Evolutionary conservation across 2,888 invertebrate species (phyloP).

Genomic region (Microctonus brassicae): DNA sequence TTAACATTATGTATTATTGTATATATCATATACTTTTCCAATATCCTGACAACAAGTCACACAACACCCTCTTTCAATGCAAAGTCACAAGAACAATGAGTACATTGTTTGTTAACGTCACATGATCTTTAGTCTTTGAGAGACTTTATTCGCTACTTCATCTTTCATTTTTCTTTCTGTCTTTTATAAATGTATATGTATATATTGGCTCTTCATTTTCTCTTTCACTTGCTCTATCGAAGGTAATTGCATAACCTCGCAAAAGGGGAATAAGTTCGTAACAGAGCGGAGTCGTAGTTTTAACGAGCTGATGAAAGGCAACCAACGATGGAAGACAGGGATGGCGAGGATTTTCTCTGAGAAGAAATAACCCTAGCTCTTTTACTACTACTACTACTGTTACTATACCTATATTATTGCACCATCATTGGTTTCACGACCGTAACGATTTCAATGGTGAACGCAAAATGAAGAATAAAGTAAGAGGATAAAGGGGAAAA

Average conservation of each 20-base stretch:
- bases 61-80: constrained; percentile 60
- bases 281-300: constrained; percentile 27
- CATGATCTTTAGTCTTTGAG: neutral
- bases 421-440: neutral
- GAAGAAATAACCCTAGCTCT: neutral
- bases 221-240: constrained; percentile 5
- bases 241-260: constrained; percentile 26
- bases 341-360: neutral
- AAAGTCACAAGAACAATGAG: constrained; percentile 47
- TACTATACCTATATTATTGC: neutral
- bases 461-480: neutral
- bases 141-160: neutral
- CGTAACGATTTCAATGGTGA: neutral
- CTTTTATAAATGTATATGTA: neutral
- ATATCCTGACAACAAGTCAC: constrained; percentile 60
- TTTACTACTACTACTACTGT: neutral
- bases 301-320: constrained; percentile 33
- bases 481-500: neutral
- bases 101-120: neutral
- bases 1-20: no score
- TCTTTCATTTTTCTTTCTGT: neutral
- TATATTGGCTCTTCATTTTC: neutral
- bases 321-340: neutral
- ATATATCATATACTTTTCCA: constrained; percentile 50
- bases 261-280: constrained; percentile 25